Percentiles rank a stretch among this genome's conserved stretches.
These are phyloP conservation scores for Rotaria macrura DNA, from an alignment of 2,888 invertebrate genomes.

Conservation along the genomic window DNA sequence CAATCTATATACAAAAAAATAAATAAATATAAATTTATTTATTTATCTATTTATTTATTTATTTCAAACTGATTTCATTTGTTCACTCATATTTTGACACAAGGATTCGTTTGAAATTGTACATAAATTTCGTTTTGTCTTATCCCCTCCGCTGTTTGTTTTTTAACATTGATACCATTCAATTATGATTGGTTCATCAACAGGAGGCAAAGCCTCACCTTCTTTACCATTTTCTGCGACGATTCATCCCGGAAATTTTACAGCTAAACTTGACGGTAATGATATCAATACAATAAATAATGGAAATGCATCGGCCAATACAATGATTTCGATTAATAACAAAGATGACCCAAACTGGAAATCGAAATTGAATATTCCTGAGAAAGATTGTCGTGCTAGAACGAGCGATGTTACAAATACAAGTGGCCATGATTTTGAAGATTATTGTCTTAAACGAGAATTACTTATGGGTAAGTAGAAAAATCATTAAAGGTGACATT, in stretches of 20 bases:
- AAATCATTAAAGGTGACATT: too few relatives aligned
- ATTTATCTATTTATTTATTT: too few relatives aligned
- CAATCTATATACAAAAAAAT: too few relatives aligned
- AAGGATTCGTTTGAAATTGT: background rate
- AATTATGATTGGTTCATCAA: background rate
- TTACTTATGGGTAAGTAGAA: slow-evolving; percentile 75
- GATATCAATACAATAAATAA: background rate
- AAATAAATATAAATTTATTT: background rate
- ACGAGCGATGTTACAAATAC: slow-evolving; percentile 85
- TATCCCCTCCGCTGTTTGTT: background rate
- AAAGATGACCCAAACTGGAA: slow-evolving; percentile 33
- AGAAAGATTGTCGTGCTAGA: slow-evolving; percentile 29
- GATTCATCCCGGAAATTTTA: background rate
- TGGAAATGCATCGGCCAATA: background rate
- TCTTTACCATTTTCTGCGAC: background rate
- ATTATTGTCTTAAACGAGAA: slow-evolving; percentile 91
- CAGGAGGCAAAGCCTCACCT: background rate
- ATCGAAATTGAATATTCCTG: slow-evolving; percentile 25
- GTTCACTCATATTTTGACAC: background rate
- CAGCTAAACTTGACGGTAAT: background rate
- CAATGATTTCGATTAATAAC: background rate
- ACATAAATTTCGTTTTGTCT: background rate
- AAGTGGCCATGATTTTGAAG: slow-evolving; percentile 97
- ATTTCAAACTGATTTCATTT: background rate
- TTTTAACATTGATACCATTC: background rate